These are phyloP conservation scores for Rapana venosa DNA, from an alignment of 2,888 invertebrate species.

Conservation along the genomic window DNA sequence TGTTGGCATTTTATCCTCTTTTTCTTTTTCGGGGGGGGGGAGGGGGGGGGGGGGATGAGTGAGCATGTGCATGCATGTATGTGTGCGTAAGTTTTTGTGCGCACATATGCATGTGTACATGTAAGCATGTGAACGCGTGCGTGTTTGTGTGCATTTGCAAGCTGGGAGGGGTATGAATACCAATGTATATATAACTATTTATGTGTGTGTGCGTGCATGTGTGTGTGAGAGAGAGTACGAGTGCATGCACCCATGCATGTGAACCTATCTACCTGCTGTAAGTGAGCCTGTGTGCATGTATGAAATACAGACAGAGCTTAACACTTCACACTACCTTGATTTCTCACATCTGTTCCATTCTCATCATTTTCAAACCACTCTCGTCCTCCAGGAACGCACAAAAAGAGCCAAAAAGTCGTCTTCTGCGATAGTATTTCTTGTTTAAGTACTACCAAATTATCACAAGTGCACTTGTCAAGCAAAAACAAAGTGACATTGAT, in stretches of 20 bases:
- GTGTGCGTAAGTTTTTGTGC: not conserved
- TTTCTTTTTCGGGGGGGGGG: too few relatives aligned
- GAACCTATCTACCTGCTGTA: too few relatives aligned
- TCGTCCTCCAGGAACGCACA: not conserved
- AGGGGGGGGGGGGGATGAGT: too few relatives aligned
- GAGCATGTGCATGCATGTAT: too few relatives aligned
- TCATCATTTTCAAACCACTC: not conserved
- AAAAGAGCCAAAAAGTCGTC: not conserved
- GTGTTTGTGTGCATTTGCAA: not conserved
- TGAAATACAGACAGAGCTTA: not conserved
- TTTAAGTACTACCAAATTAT: conserved; percentile 38
- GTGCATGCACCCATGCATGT: not conserved
- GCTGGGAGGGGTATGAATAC: not conserved
- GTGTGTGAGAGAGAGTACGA: not conserved
- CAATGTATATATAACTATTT: not conserved
- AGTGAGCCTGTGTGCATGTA: not conserved
- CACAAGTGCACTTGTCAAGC: conserved; percentile 44
- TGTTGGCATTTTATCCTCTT: too few relatives aligned
- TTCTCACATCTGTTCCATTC: not conserved
- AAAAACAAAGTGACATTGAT: conserved; percentile 30
- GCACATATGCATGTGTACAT: not conserved
- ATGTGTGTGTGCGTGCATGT: not conserved
- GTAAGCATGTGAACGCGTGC: not conserved
- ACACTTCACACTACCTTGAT: not conserved
- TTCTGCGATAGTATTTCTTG: conserved; percentile 26